A percentile compares a stretch with the other conserved stretches of the same genome.
These are phyloP conservation scores for Acanthis flammea DNA, from an alignment of 2,797 vertebrate species.

Conservation along the genomic window DNA sequence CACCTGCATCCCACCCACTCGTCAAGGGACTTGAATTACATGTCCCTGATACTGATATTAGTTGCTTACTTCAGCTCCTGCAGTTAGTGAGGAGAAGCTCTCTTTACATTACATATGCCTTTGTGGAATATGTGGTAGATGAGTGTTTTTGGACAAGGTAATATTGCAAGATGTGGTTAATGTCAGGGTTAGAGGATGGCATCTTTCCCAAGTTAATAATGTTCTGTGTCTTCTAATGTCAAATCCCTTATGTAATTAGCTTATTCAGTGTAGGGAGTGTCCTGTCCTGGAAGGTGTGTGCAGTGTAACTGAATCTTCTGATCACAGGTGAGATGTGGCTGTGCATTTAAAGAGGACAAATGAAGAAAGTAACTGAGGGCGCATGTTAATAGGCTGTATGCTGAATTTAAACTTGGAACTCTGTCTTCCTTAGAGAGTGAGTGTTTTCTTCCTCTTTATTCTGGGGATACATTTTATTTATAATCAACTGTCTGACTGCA, in stretches of 20 bases:
- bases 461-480: background rate
- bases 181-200: background rate
- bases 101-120: background rate
- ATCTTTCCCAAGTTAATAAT: background rate
- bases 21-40: background rate
- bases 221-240: background rate
- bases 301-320: background rate
- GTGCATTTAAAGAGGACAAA: background rate
- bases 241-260: background rate
- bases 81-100: background rate
- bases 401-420: background rate
- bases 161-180: background rate
- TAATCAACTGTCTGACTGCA: background rate
- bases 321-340: background rate
- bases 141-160: background rate
- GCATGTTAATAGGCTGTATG: background rate
- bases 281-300: background rate
- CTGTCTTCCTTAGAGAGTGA: background rate
- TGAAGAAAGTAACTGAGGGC: background rate
- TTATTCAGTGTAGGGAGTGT: background rate
- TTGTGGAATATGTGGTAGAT: background rate
- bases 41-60: background rate
- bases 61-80: background rate
- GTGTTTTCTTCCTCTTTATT: background rate
- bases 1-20: background rate